Evolutionary conservation across 1,140 invertebrate genomes (phyloP), one percentile per base, ranked within the genome.

Genomic region (Nilaparvata lugens): DNA sequence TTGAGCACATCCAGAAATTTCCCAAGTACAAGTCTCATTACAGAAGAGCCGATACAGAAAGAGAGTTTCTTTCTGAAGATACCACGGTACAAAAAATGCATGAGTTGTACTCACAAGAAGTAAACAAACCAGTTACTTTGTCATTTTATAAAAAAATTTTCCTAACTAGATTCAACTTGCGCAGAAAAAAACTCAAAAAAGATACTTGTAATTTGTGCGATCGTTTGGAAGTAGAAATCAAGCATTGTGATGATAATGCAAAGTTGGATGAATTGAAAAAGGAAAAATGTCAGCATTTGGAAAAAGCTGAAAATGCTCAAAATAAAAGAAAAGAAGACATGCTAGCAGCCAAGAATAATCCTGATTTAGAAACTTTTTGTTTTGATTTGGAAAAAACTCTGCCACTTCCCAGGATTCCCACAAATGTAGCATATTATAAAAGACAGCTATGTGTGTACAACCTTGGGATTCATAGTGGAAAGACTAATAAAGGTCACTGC

Each of bases 361-460:
- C 9, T n/a, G 9, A 40, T n/a, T 40, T 59, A 19, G 62, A 60
- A 64, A 52, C 58, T 21, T 71, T 6, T 68, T 69, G 18, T 72
- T 68, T 55, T 71, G 73, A 62, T 42, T 72, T 11, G 45, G 70
- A n/a, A n/a, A n/a, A n/a, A n/a, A n/a, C n/a, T n/a, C n/a, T n/a
- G n/a, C n/a, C n/a, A n/a, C n/a, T n/a, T 55, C 71, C 72, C n/a
- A 40, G n/a, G 9, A 9, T 40, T 9, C 38, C 38, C 38, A 40
- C 63, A 31, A 69, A 66, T 58, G 59, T 65, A 16, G 58, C 65
- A 14, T 72, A 67, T 61, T 71, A 73, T 61, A 73, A 71, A 64
- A 45, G 67, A 2, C 69, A 72, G 53, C 40, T 74, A 2, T 40
- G 38, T 9, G 9, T 40, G n/a, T 40, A 40, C 38, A 40, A 40